These are phyloP conservation scores for Malurus alboscapulatus DNA, from an alignment of 2,113 vertebrate species.

Conservation along the genomic window DNA sequence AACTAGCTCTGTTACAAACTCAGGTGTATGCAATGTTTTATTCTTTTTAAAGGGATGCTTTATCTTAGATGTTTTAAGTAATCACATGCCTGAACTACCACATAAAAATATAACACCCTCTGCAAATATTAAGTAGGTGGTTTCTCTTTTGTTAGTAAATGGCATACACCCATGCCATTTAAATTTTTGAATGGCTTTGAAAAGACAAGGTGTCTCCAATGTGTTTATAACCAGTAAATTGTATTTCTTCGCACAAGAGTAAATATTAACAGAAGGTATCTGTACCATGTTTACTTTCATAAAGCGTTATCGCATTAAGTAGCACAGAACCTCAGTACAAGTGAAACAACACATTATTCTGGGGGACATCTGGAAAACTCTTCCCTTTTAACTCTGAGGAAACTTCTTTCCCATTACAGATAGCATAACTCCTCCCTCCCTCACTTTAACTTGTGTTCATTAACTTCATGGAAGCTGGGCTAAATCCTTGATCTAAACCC, in stretches of 20 bases:
- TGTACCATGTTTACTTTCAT: background rate
- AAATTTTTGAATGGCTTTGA: background rate
- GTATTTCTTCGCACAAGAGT: background rate
- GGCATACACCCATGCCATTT: background rate
- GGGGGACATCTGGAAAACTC: background rate
- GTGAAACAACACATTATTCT: background rate
- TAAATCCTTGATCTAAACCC: background rate
- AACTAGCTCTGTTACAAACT: constrained; percentile 8
- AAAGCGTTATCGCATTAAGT: background rate
- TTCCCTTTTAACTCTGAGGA: background rate
- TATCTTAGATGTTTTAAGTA: background rate
- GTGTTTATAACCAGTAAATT: background rate
- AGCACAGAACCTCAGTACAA: background rate
- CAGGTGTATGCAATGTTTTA: background rate
- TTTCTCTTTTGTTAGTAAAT: background rate
- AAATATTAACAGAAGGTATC: background rate
- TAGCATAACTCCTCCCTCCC: background rate
- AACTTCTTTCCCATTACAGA: background rate
- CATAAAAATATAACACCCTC: background rate
- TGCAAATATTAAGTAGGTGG: background rate
- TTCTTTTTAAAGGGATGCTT: background rate
- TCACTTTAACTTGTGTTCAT: background rate
- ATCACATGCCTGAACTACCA: background rate
- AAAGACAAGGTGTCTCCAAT: background rate
- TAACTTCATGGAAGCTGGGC: background rate